Evolutionary conservation across 2,113 vertebrate genomes (phyloP).

Genomic region (Nicator chloris): DNA sequence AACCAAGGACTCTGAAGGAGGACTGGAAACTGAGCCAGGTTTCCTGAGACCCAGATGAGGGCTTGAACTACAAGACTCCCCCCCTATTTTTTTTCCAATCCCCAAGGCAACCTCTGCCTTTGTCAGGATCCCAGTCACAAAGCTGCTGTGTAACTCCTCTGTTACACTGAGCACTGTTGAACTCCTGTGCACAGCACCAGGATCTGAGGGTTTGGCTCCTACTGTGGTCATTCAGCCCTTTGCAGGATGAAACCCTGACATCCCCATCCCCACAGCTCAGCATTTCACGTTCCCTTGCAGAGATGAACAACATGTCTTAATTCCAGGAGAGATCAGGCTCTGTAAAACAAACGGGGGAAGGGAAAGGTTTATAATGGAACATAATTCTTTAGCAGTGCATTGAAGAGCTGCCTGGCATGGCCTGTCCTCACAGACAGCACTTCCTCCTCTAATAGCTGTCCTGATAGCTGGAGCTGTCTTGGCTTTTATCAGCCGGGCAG

Average conservation of each 20-base stretch:
- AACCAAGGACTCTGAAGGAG: neutral
- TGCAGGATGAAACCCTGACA: neutral
- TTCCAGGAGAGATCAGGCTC: neutral
- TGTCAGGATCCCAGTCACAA: neutral
- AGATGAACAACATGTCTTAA: neutral
- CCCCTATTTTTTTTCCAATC: neutral
- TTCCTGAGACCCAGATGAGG: neutral
- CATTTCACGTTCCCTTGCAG: neutral
- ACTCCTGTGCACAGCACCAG: neutral
- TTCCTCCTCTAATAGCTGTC: neutral
- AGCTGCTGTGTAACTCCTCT: neutral
- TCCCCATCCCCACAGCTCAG: neutral
- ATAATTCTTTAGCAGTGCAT: neutral
- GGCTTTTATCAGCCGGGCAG: constrained; percentile 60
- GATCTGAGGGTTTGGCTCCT: neutral
- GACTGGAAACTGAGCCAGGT: neutral
- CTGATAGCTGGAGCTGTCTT: constrained; percentile 46
- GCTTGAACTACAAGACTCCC: neutral
- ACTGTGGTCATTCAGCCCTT: rapidly evolving
- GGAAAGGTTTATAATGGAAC: neutral
- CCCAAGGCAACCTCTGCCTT: neutral
- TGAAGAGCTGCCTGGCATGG: constrained; percentile 37
- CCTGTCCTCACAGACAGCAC: neutral
- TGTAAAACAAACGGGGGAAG: neutral
- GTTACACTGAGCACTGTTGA: neutral